Percentiles rank a stretch among this genome's conserved stretches.
These are phyloP conservation scores for Orbicella faveolata DNA, from an alignment of 64 coral and sea anemone genomes.

Conservation along the genomic window DNA sequence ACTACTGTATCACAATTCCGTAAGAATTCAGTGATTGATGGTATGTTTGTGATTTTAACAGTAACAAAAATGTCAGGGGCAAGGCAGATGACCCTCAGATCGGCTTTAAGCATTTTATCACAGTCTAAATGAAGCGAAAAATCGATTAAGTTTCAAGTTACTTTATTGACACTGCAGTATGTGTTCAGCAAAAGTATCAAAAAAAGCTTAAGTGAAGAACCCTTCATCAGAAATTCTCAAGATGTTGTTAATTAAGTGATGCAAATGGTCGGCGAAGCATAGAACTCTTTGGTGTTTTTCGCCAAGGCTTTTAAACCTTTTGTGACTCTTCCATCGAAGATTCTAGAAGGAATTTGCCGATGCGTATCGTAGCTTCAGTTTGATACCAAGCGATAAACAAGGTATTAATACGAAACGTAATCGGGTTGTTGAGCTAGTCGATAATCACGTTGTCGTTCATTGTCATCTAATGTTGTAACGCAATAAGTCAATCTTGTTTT, in stretches of 20 bases:
- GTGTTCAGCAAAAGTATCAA: neutral
- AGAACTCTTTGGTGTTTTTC: neutral
- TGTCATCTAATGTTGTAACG: neutral
- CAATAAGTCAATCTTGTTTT: neutral
- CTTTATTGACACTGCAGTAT: neutral
- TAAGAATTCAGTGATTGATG: slow-evolving; percentile 32
- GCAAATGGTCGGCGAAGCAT: neutral
- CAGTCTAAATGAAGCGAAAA: neutral
- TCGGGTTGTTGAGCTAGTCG: neutral
- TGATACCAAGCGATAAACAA: neutral
- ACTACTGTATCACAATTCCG: neutral
- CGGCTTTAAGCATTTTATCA: neutral
- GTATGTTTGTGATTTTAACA: slow-evolving; percentile 7
- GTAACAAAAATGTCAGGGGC: neutral
- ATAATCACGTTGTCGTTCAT: neutral
- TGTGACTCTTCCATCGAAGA: slow-evolving; percentile 12
- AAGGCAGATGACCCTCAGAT: neutral
- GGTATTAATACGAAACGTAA: neutral
- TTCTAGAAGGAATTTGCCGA: slow-evolving; percentile 44
- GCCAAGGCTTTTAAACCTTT: slow-evolving; percentile 15
- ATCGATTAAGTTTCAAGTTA: neutral
- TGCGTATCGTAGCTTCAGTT: neutral
- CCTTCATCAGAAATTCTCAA: neutral
- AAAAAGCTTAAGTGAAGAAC: neutral
- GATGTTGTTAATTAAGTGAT: slow-evolving; percentile 30